Evolutionary conservation across 92 coral and sea anemone genomes (phyloP).

Genomic region (Isaurus tuberculatus): DNA sequence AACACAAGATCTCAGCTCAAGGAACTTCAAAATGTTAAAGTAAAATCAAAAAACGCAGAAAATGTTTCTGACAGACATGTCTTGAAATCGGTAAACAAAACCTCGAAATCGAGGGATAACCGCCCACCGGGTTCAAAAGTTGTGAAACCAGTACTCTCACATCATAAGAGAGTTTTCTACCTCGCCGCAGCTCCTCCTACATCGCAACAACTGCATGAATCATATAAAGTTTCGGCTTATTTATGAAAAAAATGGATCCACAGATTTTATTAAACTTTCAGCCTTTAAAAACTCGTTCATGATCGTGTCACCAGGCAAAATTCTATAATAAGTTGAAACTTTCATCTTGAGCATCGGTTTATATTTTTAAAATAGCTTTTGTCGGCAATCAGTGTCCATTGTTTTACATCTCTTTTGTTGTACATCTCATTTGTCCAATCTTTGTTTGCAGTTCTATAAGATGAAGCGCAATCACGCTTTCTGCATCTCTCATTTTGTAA

Average conservation of each 20-base stretch:
- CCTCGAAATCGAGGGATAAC: background rate
- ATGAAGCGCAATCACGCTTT: too few species aligned
- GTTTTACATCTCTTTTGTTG: too few species aligned
- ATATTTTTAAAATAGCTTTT: too few species aligned
- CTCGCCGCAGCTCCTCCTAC: background rate
- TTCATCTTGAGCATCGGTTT: too few species aligned
- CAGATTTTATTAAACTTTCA: too few species aligned
- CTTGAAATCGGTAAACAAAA: background rate
- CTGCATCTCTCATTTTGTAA: too few species aligned
- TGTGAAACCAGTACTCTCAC: background rate
- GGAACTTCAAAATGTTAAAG: background rate
- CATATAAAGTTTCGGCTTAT: slow-evolving; percentile 1
- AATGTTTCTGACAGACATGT: background rate
- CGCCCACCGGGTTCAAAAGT: background rate
- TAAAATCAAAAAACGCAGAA: background rate
- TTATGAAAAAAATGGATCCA: background rate
- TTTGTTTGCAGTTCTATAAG: too few species aligned
- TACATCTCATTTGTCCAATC: too few species aligned
- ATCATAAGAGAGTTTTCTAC: background rate
- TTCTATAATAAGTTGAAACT: too few species aligned
- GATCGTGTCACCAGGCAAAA: too few species aligned
- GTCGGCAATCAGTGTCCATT: too few species aligned
- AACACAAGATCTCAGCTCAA: background rate
- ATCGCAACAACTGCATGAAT: background rate
- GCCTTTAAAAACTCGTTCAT: too few species aligned